Conservation (phyloP, 1,140 invertebrate species). For the Acromyrmex heyeri region DNA sequence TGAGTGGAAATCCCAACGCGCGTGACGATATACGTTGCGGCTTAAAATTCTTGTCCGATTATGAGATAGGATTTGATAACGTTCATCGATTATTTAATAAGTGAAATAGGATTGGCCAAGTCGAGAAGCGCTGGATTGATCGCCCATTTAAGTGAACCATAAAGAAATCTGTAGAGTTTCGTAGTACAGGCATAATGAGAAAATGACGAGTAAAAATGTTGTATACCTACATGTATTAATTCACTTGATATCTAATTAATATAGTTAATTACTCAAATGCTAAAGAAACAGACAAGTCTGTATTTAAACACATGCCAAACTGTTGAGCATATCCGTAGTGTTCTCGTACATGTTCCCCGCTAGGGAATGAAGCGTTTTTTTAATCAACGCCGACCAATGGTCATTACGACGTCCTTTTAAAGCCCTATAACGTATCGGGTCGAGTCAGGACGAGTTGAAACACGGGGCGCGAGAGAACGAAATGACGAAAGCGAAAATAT, state of each 20-base stretch:
- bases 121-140: not conserved
- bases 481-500: conserved; percentile 66
- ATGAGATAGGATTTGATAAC: conserved; percentile 7
- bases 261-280: conserved; percentile 28
- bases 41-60: not conserved
- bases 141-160: not conserved
- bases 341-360: not conserved
- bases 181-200: not conserved
- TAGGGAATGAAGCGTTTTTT: conserved; percentile 74
- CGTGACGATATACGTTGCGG: not conserved
- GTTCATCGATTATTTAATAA: not conserved
- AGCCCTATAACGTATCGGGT: conserved; percentile 77
- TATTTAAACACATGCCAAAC: conserved; percentile 33
- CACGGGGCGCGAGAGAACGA: conserved; percentile 42
- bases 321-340: conserved; percentile 3
- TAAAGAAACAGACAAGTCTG: not conserved
- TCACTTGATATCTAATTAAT: not conserved
- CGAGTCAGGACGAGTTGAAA: conserved; percentile 38
- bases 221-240: not conserved
- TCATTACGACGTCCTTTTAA: conserved; percentile 83
- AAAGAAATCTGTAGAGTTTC: not conserved
- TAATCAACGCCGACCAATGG: conserved; percentile 80
- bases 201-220: not conserved
- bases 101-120: not conserved
- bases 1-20: conserved; percentile 70